Base-by-base conservation (phyloP, 2,888 invertebrate genomes). In the Orchesellides sinensis region DNA sequence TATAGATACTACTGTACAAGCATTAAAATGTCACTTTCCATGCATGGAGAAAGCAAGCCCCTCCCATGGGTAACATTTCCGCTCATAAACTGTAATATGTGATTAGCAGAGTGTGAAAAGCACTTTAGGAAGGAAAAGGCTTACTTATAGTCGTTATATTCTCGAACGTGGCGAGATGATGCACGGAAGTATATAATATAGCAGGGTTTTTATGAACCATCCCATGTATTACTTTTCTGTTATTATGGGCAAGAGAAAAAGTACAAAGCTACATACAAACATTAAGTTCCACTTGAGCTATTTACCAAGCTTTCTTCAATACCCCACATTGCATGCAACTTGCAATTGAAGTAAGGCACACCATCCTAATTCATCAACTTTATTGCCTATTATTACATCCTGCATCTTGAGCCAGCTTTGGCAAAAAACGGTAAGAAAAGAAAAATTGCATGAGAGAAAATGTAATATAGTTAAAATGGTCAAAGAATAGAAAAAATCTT, bases 301-400 rank as follows among this genome's bases (percentile, higher is more conserved):
- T n/a, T n/a, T n/a, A n/a, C n/a, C n/a, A n/a, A n/a, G n/a, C n/a
- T n/a, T n/a, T n/a, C n/a, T n/a, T n/a, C n/a, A n/a, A n/a, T n/a
- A n/a, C n/a, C n/a, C n/a, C n/a, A n/a, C 35, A 35, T 35, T 8
- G 54, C 21, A 54, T 21, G 54, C 23, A 14, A 21, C 21, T 3
- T 23, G 14, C 54, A 14, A 40, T 19, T 72, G 61, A 35, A 68
- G 59, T 59, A 45, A 61, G 61, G n/a, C n/a, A n/a, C n/a, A n/a
- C n/a, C n/a, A n/a, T 72, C 54, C 70, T 72, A 79, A 79, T 79
- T 79, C 79, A 79, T 79, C 79, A 79, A 79, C 40, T 79, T 79
- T 79, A 79, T 79, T 79, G 72, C 79, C 79, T 79, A 79, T 72
- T 79, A 79, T 79, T 79, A 79, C 78, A 79, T 79, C 78, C 78